Evolutionary conservation across 2,888 invertebrate genomes (phyloP).

Genomic region (Cacoxenus indagator): DNA sequence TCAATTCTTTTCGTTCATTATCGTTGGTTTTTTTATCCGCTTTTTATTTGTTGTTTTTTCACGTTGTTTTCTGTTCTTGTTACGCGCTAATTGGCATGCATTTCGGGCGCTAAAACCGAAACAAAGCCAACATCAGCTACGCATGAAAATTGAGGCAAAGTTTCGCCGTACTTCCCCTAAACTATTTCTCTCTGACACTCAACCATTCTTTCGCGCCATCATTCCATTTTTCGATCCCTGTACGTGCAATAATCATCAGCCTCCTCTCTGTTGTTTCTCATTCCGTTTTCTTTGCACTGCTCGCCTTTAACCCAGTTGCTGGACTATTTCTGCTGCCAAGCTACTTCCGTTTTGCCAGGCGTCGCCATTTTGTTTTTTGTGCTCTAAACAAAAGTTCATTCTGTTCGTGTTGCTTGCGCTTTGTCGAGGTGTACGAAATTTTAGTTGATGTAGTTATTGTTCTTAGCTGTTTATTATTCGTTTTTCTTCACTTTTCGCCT

Average conservation of each 20-base stretch:
- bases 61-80: background rate
- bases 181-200: background rate
- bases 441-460: background rate
- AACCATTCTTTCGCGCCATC: background rate
- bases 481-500: conserved; percentile 30
- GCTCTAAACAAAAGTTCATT: background rate
- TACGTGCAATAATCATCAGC: background rate
- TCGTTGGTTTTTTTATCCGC: conserved; percentile 37
- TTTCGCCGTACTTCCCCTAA: background rate
- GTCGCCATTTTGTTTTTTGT: conserved; percentile 10
- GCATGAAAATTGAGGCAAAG: conserved; percentile 7
- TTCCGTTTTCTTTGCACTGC: background rate
- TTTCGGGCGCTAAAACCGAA: conserved; percentile 1
- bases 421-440: background rate
- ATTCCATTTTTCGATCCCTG: background rate
- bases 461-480: conserved; percentile 19
- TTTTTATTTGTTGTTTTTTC: background rate
- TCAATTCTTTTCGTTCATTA: conserved; percentile 60
- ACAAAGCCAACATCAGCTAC: background rate
- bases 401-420: conserved; percentile 1
- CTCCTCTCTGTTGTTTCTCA: background rate
- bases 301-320: conserved; percentile 5
- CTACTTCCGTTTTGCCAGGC: background rate
- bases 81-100: background rate
- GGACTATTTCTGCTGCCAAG: background rate